Base-by-base conservation (phyloP, 2,888 invertebrate species). In the Cheilosia vulpina region DNA sequence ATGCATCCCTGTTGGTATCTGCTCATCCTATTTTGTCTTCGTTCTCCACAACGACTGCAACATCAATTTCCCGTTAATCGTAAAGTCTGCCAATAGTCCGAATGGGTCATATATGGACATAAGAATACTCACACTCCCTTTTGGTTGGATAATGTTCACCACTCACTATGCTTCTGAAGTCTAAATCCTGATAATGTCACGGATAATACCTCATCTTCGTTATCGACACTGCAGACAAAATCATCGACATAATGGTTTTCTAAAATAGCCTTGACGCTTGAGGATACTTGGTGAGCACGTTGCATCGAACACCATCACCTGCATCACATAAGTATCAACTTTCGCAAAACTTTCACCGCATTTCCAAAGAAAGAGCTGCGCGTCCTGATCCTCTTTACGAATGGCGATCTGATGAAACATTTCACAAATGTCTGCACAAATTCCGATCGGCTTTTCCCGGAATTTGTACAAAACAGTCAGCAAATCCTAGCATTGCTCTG, bases 181-280 rank as follows among this genome's bases (percentile, higher is more conserved):
- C 52, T 52, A 27, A 78, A 79, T 43, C 11, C 15, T 43, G 7
- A 41, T 11, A 41, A 68, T 9, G 43, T 55, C 6, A 69, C 24
- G 24, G 27, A 2, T 4, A 55, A 19, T 15, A 43, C 68, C 24
- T 43, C 68, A 43, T 76, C 13, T 65, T 81, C 38, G 6, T 57
- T 58, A 17, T 79, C 63, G 31, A 76, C 41, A 45, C 82, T 83
- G n/a, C 69, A 58, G 15, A 87, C 45, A 69, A 72, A 57, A 38
- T 87, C 87, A 62, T 85, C 82, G 9, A 85, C 82, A 13, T 85
- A 85, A 21, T 72, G 68, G 4, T 82, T 80, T 13, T 80, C 52
- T 3, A 77, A 66, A 13, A 57, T 71, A n/a, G 31, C 58, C 9
- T 7, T 21, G 5, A 27, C 47, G 45, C 63, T 27, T 73, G 52